A percentile compares a stretch with the other conserved stretches of the same genome.
phyloP scores from a whole-genome alignment of 2,113 vertebrate species.

The Pelusios castaneus region DNA sequence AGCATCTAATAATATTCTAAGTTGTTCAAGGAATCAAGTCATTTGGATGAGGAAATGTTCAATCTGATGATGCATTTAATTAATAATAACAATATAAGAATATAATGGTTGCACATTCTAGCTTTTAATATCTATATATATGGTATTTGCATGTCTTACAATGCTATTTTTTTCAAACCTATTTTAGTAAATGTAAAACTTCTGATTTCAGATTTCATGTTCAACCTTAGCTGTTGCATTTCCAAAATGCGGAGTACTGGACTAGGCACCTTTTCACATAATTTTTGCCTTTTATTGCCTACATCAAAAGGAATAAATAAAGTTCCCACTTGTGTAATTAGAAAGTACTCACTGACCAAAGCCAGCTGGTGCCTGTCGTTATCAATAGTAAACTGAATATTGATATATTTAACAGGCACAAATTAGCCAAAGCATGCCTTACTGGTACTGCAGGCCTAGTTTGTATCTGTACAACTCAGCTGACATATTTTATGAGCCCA shows the following conservation, averaged over 20 bases:
- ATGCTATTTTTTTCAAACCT: accelerated
- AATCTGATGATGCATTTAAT: neutral
- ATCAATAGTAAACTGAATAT: neutral
- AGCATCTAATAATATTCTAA: neutral
- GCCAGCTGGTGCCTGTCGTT: neutral
- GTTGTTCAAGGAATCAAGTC: neutral
- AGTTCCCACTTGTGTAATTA: neutral
- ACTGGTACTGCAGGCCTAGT: neutral
- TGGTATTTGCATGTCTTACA: neutral
- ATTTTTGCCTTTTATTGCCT: accelerated
- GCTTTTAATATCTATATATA: neutral
- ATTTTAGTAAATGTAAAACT: neutral
- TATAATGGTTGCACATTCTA: neutral
- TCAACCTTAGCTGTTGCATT: neutral
- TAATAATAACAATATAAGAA: neutral
- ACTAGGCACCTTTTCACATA: neutral
- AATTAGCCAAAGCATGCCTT: neutral
- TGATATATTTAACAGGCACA: accelerated
- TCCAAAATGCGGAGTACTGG: neutral
- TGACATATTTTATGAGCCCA: neutral
- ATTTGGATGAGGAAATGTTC: neutral
- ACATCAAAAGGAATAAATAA: neutral
- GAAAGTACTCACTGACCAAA: neutral
- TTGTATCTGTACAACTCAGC: neutral
- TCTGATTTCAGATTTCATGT: neutral